phyloP scores from a whole-genome alignment of 2,113 vertebrate species.

The Catagonus wagneri region DNA sequence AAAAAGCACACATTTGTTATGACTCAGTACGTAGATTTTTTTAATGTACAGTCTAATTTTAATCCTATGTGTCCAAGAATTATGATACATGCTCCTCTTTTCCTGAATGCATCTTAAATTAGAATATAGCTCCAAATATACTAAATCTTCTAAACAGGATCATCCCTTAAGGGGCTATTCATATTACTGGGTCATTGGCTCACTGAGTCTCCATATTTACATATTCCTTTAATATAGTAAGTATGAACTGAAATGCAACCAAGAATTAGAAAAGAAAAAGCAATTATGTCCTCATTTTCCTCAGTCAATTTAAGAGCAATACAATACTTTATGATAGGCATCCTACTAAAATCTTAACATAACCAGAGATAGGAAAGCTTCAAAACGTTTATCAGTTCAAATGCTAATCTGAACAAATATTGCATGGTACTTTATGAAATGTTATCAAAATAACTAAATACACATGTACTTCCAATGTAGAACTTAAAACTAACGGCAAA shows the following conservation, averaged over 20 bases:
- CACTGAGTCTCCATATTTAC: background rate
- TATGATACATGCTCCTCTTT: background rate
- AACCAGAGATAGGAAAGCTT: background rate
- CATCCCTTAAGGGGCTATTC: background rate
- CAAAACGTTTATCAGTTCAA: conserved; percentile 11
- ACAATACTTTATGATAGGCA: background rate
- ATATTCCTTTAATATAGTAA: background rate
- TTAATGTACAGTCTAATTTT: conserved; percentile 51
- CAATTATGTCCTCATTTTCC: background rate
- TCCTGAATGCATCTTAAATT: conserved; percentile 51
- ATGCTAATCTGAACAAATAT: conserved; percentile 26
- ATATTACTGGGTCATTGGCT: background rate
- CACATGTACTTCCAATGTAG: background rate
- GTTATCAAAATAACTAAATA: conserved; percentile 10
- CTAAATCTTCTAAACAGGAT: background rate
- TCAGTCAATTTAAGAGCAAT: background rate
- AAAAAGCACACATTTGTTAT: conserved; percentile 53
- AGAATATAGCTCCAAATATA: background rate
- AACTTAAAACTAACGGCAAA: background rate
- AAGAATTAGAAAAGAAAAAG: background rate
- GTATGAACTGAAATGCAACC: background rate
- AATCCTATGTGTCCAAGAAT: conserved; percentile 62
- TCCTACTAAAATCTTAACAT: background rate
- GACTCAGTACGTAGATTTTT: conserved; percentile 27
- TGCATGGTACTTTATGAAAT: background rate